Percentiles rank a stretch among this genome's conserved stretches.
Conservation (phyloP, 1,140 invertebrate genomes). For the Leptopilina clavipes region DNA sequence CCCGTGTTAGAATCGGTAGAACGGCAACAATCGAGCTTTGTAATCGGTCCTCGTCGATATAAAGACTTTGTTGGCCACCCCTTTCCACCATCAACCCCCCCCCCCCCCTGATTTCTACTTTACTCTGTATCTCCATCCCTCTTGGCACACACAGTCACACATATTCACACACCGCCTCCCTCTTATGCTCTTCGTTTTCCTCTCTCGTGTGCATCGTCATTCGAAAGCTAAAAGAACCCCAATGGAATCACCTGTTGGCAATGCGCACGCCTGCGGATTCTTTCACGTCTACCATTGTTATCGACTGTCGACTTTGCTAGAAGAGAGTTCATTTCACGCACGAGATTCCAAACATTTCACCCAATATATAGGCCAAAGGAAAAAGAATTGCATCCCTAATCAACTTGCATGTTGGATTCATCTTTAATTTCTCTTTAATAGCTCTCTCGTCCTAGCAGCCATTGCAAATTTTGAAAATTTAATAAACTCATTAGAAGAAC, state of each 20-base stretch:
- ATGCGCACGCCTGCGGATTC: slow-evolving; percentile 37
- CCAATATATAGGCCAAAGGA: slow-evolving; percentile 19
- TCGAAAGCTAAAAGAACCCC: slow-evolving; percentile 38
- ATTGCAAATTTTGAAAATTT: too few relatives aligned
- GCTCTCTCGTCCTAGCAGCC: too few relatives aligned
- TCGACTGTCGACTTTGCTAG: slow-evolving; percentile 33
- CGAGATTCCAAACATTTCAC: slow-evolving; percentile 20
- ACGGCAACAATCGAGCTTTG: slow-evolving; percentile 63
- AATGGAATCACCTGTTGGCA: slow-evolving; percentile 43
- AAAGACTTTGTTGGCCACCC: slow-evolving; percentile 63
- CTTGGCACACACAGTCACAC: background rate
- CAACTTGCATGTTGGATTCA: background rate
- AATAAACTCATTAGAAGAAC: too few relatives aligned
- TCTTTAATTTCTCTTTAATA: background rate
- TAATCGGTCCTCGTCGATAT: slow-evolving; percentile 63
- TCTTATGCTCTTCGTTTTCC: background rate
- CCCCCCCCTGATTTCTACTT: slow-evolving; percentile 39
- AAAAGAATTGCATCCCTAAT: background rate
- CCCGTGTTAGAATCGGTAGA: slow-evolving; percentile 55
- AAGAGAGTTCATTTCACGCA: slow-evolving; percentile 32
- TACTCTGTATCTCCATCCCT: slow-evolving; percentile 15
- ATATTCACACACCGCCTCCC: too few relatives aligned
- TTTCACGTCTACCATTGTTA: slow-evolving; percentile 31
- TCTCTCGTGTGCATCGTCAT: slow-evolving; percentile 32
- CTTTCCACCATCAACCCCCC: slow-evolving; percentile 45